Percentiles rank a stretch among this genome's conserved stretches.
phyloP scores from a whole-genome alignment of 2,888 invertebrate species.

The Pheosia tremula region DNA sequence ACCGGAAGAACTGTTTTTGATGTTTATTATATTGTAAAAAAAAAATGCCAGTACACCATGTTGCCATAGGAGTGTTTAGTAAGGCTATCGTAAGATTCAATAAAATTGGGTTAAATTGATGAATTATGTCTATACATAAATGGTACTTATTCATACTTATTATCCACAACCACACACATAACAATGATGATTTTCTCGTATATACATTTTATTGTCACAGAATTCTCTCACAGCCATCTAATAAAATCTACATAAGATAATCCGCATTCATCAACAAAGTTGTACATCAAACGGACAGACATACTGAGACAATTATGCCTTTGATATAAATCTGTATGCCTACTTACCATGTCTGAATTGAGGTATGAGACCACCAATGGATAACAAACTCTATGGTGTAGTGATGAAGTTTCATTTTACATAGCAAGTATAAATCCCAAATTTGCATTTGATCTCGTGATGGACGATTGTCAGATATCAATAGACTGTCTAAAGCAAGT shows the following conservation, averaged over 20 bases:
- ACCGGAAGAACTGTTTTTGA: constrained; percentile 40
- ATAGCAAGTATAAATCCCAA: constrained; percentile 1
- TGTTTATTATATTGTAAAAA: neutral
- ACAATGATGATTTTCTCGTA: no score
- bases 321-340: constrained; percentile 51
- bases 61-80: no score
- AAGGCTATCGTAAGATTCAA: no score
- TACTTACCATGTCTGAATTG: constrained; percentile 16
- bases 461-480: constrained; percentile 59
- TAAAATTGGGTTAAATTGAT: no score
- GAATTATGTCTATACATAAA: no score
- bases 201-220: neutral
- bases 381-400: neutral
- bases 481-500: constrained; percentile 44
- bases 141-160: no score
- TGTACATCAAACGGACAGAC: constrained; percentile 37
- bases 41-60: no score
- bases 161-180: no score
- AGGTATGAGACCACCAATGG: constrained; percentile 1
- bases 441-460: constrained; percentile 22
- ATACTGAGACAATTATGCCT: constrained; percentile 55
- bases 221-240: constrained; percentile 2
- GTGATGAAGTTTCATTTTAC: neutral
- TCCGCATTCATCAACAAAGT: constrained; percentile 12
- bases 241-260: constrained; percentile 12